phyloP scores from a whole-genome alignment of 2,888 invertebrate species.

The Dione vanillae region DNA sequence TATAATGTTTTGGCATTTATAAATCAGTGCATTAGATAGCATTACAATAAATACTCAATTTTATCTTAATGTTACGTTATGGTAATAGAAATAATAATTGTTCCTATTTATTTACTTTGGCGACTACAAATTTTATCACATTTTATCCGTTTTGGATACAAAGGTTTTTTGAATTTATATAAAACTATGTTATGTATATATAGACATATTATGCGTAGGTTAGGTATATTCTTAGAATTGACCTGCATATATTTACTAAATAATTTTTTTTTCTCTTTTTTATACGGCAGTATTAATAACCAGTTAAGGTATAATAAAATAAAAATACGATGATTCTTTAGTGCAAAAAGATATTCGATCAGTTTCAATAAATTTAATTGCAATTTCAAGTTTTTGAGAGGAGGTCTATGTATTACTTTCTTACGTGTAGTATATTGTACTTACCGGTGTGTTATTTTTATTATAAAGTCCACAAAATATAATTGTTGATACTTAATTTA shows the following conservation, averaged over 20 bases:
- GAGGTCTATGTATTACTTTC: no score
- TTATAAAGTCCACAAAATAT: neutral
- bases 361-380: neutral
- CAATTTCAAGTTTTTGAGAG: neutral
- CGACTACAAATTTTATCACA: neutral
- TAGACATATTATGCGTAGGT: neutral
- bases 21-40: slow-evolving; percentile 3
- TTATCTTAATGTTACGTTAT: neutral
- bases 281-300: neutral
- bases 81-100: neutral
- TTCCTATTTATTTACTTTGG: neutral
- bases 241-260: neutral
- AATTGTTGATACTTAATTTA: neutral
- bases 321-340: neutral
- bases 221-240: neutral
- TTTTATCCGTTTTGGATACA: no score
- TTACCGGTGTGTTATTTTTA: neutral
- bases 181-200: neutral
- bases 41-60: neutral
- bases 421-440: no score
- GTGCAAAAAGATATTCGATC: neutral
- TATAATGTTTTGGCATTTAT: slow-evolving; percentile 38
- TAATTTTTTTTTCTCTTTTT: neutral
- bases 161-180: neutral
- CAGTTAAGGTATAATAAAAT: neutral